Percentiles rank a stretch among this genome's conserved stretches.
These are phyloP conservation scores for Gryllus longicercus DNA, from an alignment of 2,888 invertebrate species.

Conservation along the genomic window DNA sequence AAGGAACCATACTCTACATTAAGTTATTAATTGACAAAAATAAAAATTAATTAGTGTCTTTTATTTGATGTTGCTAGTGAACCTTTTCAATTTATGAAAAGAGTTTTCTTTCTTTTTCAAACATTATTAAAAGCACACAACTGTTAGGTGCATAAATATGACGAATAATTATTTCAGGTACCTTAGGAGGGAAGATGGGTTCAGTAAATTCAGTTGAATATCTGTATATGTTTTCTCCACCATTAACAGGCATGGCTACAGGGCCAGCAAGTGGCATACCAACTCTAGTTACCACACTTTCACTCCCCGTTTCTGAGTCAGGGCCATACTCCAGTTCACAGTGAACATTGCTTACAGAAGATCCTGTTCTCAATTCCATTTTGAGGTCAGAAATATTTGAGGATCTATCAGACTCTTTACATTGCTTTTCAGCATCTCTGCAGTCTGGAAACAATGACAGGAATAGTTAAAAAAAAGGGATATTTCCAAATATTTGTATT, in stretches of 20 bases:
- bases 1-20: too few relatives aligned
- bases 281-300: slow-evolving; percentile 52
- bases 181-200: slow-evolving; percentile 73
- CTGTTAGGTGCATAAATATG: too few relatives aligned
- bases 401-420: slow-evolving; percentile 74
- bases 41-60: too few relatives aligned
- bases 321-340: slow-evolving; percentile 50
- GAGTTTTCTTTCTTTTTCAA: too few relatives aligned
- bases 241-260: slow-evolving; percentile 55
- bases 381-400: slow-evolving; percentile 91
- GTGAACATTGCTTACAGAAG: slow-evolving; percentile 66
- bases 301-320: slow-evolving; percentile 62
- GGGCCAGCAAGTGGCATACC: slow-evolving; percentile 75
- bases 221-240: slow-evolving; percentile 49
- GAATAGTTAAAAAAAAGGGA: neutral
- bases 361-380: slow-evolving; percentile 79
- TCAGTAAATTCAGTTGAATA: slow-evolving; percentile 70
- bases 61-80: too few relatives aligned
- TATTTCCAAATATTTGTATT: neutral
- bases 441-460: slow-evolving; percentile 25
- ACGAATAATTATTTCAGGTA: slow-evolving; percentile 40
- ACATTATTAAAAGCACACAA: too few relatives aligned
- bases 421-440: slow-evolving; percentile 56
- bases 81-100: too few relatives aligned
- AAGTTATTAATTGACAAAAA: too few relatives aligned